phyloP scores from a whole-genome alignment of 2,113 vertebrate species.

The Pteropus alecto region DNA sequence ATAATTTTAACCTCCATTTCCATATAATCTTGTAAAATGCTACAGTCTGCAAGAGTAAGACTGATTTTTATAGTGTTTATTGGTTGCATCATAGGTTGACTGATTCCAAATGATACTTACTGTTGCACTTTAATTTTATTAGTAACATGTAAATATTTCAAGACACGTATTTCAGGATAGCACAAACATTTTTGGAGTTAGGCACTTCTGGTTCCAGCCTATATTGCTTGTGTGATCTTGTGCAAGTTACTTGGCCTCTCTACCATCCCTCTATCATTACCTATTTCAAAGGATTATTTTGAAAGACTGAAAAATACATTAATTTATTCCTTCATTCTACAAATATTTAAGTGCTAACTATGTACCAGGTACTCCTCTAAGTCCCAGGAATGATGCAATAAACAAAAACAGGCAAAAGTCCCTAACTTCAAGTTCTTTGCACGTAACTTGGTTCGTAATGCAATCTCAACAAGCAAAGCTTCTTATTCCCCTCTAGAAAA shows the following conservation, averaged over 20 bases:
- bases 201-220: background rate
- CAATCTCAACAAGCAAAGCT: background rate
- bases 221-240: background rate
- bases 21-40: background rate
- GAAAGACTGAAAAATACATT: background rate
- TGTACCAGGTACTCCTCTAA: background rate
- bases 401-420: background rate
- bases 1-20: background rate
- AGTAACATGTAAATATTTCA: background rate
- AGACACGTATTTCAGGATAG: background rate
- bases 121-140: background rate
- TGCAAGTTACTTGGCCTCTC: background rate
- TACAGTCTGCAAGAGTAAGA: background rate
- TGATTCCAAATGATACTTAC: background rate
- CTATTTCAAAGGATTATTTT: slow-evolving; percentile 28
- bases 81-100: background rate
- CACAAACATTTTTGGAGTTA: background rate
- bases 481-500: background rate
- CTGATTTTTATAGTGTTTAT: background rate
- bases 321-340: background rate
- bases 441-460: background rate
- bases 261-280: background rate
- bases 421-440: background rate
- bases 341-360: background rate
- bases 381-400: background rate